Base-by-base conservation (phyloP, 1,140 invertebrate species). In the Aphidius ervi region DNA sequence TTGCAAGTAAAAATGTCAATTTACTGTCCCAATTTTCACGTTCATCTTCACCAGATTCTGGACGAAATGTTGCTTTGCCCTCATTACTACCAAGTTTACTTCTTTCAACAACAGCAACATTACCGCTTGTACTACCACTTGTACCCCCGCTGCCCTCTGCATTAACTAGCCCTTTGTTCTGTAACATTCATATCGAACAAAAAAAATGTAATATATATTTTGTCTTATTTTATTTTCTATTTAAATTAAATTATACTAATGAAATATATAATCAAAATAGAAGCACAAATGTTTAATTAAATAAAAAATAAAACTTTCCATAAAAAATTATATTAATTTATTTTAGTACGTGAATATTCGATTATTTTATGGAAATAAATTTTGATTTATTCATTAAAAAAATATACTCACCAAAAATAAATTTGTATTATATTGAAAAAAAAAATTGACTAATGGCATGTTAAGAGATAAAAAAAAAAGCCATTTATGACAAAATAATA, bases 21-120 rank as follows among this genome's bases (percentile, higher is more conserved):
- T 95, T 95, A 74, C 90, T 94, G 73, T 95, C 93, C 94, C 94
- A 96, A 56, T 91, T 92, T 79, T 95, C 93, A 43, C 93, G 80
- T 64, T 94, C 92, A 46, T 89, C 89, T 65, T 87, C 89, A 2
- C 85, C 90, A 31, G 87, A 85, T 77, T 90, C 89, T 5, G 87
- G 87, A 66, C 85, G 86, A 61, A 89, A 85, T 57, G 83, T 86
- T 43, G 81, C 83, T 68, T 84, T 85, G 31, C 82, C 85, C 69
- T 86, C 85, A 10, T 71, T 78, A 67, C 64, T 84, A 68, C 79
- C 83, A 68, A 74, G 79, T 73, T 84, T 83, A 65, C 82, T 82
- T 56, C 81, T 79, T 62, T 63, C 70, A 72, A 39, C 50, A 9
- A 23, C 46, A 31, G 42, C 31, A 6, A 40, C 16, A 7, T 5